A percentile compares a stretch with the other conserved stretches of the same genome.
These are phyloP conservation scores for Odontesthes bonariensis DNA, from an alignment of 2,113 vertebrate genomes.

Conservation along the genomic window DNA sequence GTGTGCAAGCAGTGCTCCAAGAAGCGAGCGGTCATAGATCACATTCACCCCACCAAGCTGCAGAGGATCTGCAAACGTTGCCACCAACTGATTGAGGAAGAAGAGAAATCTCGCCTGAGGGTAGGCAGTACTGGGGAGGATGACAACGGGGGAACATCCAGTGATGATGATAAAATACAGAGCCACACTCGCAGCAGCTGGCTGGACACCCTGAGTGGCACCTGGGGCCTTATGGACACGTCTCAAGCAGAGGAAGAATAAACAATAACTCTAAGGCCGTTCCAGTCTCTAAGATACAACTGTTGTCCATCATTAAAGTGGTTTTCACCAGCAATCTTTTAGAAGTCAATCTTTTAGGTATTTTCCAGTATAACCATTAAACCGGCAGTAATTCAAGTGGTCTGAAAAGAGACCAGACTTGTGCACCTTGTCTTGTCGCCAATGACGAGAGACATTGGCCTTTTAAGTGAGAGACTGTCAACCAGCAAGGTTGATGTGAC, in stretches of 20 bases:
- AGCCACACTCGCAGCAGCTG: constrained; percentile 70
- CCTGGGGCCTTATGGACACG: not conserved
- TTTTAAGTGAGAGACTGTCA: not conserved
- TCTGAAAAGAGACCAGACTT: not conserved
- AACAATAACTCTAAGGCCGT: not conserved
- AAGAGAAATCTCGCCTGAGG: not conserved
- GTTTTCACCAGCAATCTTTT: too few relatives aligned
- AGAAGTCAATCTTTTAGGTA: too few relatives aligned
- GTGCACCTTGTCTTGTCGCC: not conserved
- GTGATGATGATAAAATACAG: constrained; percentile 53
- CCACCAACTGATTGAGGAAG: constrained; percentile 55
- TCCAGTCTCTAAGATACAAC: too few relatives aligned
- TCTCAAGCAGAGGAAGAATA: not conserved
- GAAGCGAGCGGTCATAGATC: constrained; percentile 80
- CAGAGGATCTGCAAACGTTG: constrained; percentile 89
- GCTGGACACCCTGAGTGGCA: constrained; percentile 45
- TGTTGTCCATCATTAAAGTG: too few relatives aligned
- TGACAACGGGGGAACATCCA: constrained; percentile 21
- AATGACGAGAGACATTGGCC: not conserved
- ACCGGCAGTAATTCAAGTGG: not conserved
- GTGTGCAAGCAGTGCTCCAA: constrained; percentile 90
- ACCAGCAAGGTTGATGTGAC: not conserved
- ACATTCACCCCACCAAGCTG: constrained; percentile 84
- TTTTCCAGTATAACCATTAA: too few relatives aligned
- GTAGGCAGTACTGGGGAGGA: constrained; percentile 57